Conservation (phyloP, 2,113 vertebrate genomes). For the Perognathus longimembris region DNA sequence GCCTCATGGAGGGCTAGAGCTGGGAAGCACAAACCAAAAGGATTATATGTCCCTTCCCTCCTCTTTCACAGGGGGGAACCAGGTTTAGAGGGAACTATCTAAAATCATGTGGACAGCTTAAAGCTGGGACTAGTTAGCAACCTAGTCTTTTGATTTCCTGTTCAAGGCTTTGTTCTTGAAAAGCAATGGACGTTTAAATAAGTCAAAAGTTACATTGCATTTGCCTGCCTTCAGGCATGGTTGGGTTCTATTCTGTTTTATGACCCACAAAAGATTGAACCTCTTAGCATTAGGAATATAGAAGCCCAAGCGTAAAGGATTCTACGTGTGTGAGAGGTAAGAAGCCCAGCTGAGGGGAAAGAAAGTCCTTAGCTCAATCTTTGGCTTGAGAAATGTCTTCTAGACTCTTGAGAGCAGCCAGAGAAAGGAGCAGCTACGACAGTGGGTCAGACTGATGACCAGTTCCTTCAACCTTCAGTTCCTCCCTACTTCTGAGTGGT, state of each 20-base stretch:
- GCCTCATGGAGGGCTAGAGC: not conserved
- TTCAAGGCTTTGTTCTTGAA: slow-evolving; percentile 22
- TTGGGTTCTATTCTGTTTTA: not conserved
- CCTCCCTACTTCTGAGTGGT: not conserved
- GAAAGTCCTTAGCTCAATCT: not conserved
- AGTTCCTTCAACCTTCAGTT: not conserved
- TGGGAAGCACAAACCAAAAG: not conserved
- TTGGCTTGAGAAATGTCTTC: not conserved
- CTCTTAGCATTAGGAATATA: not conserved
- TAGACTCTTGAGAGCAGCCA: not conserved
- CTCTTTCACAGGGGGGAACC: not conserved
- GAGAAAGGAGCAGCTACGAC: not conserved
- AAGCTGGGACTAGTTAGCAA: not conserved
- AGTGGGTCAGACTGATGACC: not conserved
- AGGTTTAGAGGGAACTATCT: not conserved
- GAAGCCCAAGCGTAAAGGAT: not conserved
- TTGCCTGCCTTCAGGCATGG: not conserved
- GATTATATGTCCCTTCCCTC: not conserved
- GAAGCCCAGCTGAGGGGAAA: not conserved
- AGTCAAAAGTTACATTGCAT: not conserved
- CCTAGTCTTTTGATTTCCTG: not conserved
- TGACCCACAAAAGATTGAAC: not conserved
- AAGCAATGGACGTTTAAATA: not conserved
- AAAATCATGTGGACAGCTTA: not conserved
- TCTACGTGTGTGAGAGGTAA: not conserved